Evolutionary conservation across 2,888 invertebrate species (phyloP).

Genomic region (Brassicogethes aeneus): DNA sequence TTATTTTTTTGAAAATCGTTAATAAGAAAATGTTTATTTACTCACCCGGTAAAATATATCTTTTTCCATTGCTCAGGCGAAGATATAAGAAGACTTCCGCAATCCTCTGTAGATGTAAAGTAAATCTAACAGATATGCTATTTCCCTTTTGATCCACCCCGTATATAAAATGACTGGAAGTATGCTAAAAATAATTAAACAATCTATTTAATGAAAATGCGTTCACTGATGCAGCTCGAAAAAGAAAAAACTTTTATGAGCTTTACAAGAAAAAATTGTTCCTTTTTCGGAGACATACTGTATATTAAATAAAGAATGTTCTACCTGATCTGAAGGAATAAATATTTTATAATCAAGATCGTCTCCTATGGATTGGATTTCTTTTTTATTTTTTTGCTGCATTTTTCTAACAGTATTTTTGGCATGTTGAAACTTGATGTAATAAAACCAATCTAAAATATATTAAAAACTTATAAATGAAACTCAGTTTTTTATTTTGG

Average conservation of each 20-base stretch:
- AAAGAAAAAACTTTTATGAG: no score
- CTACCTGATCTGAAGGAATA: conserved; percentile 30
- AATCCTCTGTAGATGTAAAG: conserved; percentile 43
- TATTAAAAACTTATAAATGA: conserved; percentile 6
- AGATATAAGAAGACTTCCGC: conserved; percentile 50
- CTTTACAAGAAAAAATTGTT: conserved; percentile 2
- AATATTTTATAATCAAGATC: conserved; percentile 20
- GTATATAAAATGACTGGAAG: conserved; percentile 42
- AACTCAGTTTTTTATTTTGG: no score
- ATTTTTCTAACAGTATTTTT: conserved; percentile 24
- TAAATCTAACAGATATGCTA: conserved; percentile 46
- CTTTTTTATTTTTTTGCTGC: conserved; percentile 19
- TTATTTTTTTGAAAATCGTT: no score
- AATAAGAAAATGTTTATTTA: no score
- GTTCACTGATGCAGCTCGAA: no score
- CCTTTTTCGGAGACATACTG: neutral
- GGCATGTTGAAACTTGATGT: conserved; percentile 27
- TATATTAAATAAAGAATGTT: neutral
- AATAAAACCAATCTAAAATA: conserved; percentile 29
- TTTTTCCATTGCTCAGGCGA: conserved; percentile 36
- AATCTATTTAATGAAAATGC: no score
- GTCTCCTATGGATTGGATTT: conserved; percentile 11
- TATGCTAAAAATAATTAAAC: conserved; percentile 31
- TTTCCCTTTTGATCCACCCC: conserved; percentile 50
- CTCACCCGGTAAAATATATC: conserved; percentile 42